phyloP scores from a whole-genome alignment of 2,113 vertebrate species.

The Bambusicola thoracicus region DNA sequence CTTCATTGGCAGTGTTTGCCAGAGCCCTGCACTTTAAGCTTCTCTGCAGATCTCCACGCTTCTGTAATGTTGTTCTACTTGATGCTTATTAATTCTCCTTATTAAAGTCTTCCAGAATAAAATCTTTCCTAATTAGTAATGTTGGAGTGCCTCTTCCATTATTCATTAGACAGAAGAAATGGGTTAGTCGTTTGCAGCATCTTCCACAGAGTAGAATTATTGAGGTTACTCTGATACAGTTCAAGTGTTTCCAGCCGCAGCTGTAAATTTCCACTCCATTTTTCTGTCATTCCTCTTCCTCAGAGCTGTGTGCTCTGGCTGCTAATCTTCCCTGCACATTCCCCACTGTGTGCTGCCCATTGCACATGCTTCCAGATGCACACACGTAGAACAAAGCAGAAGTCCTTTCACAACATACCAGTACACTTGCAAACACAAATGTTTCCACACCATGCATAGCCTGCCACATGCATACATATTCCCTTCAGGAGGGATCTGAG shows the following conservation, averaged over 20 bases:
- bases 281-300: constrained; percentile 24
- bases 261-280: constrained; percentile 55
- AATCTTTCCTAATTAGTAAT: constrained; percentile 48
- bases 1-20: not conserved
- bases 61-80: not conserved
- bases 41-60: not conserved
- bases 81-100: constrained; percentile 49
- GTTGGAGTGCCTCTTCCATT: constrained; percentile 60
- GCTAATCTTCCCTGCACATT: not conserved
- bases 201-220: constrained; percentile 36
- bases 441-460: not conserved
- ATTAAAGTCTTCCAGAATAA: constrained; percentile 55
- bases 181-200: constrained; percentile 33
- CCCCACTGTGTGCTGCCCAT: not conserved
- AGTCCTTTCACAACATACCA: not conserved
- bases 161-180: constrained; percentile 55
- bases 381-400: not conserved
- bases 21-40: not conserved
- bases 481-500: not conserved
- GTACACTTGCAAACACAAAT: not conserved
- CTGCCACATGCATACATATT: not conserved
- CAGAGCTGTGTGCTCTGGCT: not conserved
- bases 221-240: constrained; percentile 30
- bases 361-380: not conserved
- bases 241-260: constrained; percentile 54